Evolutionary conservation across 2,113 vertebrate genomes (phyloP).

Genomic region (Paralichthys olivaceus): DNA sequence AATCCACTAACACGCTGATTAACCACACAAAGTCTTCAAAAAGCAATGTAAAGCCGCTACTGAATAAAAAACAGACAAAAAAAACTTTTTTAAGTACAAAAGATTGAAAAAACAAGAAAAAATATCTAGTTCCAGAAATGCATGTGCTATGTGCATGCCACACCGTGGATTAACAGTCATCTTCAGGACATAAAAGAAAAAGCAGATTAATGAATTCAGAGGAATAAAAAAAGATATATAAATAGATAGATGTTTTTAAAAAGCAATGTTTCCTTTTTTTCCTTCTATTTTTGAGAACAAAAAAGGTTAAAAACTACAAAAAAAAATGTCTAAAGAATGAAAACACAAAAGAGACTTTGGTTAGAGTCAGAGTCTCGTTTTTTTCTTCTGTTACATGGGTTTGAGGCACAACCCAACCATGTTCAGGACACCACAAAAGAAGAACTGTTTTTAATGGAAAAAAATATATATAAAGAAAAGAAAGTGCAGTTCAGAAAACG

Average conservation of each 20-base stretch:
- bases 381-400: conserved; percentile 79
- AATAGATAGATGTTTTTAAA: conserved; percentile 86
- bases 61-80: conserved; percentile 60
- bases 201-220: conserved; percentile 79
- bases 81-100: conserved; percentile 72
- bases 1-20: conserved; percentile 79
- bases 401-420: conserved; percentile 80
- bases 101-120: conserved; percentile 64
- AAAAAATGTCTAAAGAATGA: conserved; percentile 79
- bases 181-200: conserved; percentile 85
- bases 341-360: conserved; percentile 81
- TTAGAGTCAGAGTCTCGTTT: conserved; percentile 73
- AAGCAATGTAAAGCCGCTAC: conserved; percentile 83
- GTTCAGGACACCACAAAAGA: conserved; percentile 78
- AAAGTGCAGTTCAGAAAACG: conserved; percentile 74
- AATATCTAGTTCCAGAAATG: conserved; percentile 87
- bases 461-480: conserved; percentile 60
- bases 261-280: conserved; percentile 85
- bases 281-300: conserved; percentile 94
- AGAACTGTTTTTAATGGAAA: conserved; percentile 76
- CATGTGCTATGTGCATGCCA: conserved; percentile 90
- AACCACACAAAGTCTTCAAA: conserved; percentile 79
- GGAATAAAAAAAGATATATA: conserved; percentile 74
- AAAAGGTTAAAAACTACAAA: conserved; percentile 73
- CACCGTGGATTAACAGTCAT: conserved; percentile 86